phyloP scores from a whole-genome alignment of 2,888 invertebrate species.

The Microctonus aethiopoides region DNA sequence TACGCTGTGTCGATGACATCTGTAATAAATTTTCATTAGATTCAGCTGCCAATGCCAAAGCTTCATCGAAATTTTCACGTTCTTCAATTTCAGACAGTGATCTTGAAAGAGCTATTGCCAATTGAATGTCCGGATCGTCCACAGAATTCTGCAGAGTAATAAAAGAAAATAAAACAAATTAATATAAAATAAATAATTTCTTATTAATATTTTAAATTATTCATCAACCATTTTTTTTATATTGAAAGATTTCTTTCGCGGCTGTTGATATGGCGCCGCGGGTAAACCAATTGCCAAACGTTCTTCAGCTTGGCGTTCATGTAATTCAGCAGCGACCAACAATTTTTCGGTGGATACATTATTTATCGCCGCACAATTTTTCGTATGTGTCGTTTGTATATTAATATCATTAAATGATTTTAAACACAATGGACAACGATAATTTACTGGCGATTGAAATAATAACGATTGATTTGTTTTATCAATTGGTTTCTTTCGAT shows the following conservation, averaged over 20 bases:
- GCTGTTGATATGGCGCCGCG: constrained; percentile 50
- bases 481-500: constrained; percentile 32
- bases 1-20: constrained; percentile 36
- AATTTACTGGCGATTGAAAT: constrained; percentile 48
- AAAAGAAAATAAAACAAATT: neutral
- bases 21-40: constrained; percentile 42
- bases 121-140: constrained; percentile 62
- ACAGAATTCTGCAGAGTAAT: constrained; percentile 42
- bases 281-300: constrained; percentile 64
- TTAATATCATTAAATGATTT: constrained; percentile 54
- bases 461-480: constrained; percentile 54
- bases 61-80: constrained; percentile 55
- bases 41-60: constrained; percentile 54
- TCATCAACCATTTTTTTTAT: constrained; percentile 44
- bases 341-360: constrained; percentile 61
- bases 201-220: constrained; percentile 14
- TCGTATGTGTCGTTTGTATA: constrained; percentile 57
- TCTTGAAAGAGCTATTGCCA: constrained; percentile 66
- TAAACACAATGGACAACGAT: constrained; percentile 63
- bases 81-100: constrained; percentile 65
- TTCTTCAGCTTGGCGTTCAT: constrained; percentile 64
- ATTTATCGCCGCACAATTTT: constrained; percentile 63
- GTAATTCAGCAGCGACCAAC: constrained; percentile 62
- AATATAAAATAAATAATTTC: neutral
- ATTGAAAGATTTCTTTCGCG: constrained; percentile 42